Evolutionary conservation across 2,888 invertebrate species (phyloP).

Genomic region (Oscheius onirici): DNA sequence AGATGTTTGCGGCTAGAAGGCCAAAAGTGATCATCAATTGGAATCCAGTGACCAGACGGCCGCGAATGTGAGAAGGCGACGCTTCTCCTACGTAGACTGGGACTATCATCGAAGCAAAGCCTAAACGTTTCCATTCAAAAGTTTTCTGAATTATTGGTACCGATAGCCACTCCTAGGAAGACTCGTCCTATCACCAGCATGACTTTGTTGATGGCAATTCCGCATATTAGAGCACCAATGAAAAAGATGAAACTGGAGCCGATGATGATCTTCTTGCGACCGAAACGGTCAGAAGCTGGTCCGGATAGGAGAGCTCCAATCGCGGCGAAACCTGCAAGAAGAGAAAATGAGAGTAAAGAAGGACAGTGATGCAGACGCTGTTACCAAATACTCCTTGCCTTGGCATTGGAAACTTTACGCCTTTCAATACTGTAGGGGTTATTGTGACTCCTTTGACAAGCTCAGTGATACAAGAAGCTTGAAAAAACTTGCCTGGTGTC

Average conservation of each 20-base stretch:
- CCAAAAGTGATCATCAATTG: conserved; percentile 76
- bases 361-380: too few species aligned
- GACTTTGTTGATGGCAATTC: conserved; percentile 51
- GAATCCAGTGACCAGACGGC: conserved; percentile 65
- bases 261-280: conserved; percentile 74
- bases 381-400: too few species aligned
- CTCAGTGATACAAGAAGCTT: too few species aligned
- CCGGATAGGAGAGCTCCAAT: conserved; percentile 70
- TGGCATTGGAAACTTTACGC: background rate
- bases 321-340: conserved; percentile 53
- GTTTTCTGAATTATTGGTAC: conserved; percentile 24
- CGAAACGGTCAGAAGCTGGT: conserved; percentile 74
- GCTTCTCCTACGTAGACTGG: conserved; percentile 77
- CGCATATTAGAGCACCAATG: conserved; percentile 73
- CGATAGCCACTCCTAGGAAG: conserved; percentile 57
- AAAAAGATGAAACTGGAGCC: conserved; percentile 74
- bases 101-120: conserved; percentile 73
- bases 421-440: too few species aligned
- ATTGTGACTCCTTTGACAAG: too few species aligned
- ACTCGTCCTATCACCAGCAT: conserved; percentile 54
- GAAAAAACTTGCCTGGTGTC: conserved; percentile 49
- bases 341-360: too few species aligned
- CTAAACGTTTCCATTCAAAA: conserved; percentile 28
- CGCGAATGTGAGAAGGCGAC: conserved; percentile 74
- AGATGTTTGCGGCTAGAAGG: conserved; percentile 74